A percentile compares a stretch with the other conserved stretches of the same genome.
Evolutionary conservation across 2,888 invertebrate species (phyloP).

Genomic region (Barypeithes pellucidus): DNA sequence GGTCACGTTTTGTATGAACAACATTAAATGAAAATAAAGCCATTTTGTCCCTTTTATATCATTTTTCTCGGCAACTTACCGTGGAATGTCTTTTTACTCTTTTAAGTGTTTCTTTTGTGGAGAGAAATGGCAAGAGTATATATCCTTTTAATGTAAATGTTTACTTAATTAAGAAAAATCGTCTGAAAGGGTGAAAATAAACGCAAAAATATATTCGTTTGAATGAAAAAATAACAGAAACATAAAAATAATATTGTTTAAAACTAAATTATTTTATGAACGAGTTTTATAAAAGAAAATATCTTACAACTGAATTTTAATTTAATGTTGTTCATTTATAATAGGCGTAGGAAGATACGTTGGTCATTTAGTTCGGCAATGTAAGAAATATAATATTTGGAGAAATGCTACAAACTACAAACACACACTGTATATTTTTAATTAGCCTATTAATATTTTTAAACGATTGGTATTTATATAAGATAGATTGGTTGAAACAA

Average conservation of each 20-base stretch:
- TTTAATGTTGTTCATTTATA: too few relatives aligned
- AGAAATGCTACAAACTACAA: too few relatives aligned
- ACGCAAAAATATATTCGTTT: background rate
- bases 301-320: background rate
- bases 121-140: background rate
- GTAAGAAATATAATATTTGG: too few relatives aligned
- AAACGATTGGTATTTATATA: too few relatives aligned
- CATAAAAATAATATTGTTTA: too few relatives aligned
- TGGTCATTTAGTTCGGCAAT: too few relatives aligned
- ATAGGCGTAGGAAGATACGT: too few relatives aligned
- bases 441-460: too few relatives aligned
- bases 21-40: conserved; percentile 44
- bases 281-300: too few relatives aligned
- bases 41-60: conserved; percentile 44
- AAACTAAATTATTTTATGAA: too few relatives aligned
- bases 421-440: too few relatives aligned
- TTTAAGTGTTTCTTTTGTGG: conserved; percentile 21
- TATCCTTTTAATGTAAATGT: background rate
- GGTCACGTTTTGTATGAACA: conserved; percentile 48
- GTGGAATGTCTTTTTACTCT: conserved; percentile 21
- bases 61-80: conserved; percentile 31
- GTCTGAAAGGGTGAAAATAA: background rate
- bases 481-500: too few relatives aligned
- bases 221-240: background rate
- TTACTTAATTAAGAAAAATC: background rate